Base-by-base conservation (phyloP, 2,113 vertebrate genomes). In the Melierax canorus region DNA sequence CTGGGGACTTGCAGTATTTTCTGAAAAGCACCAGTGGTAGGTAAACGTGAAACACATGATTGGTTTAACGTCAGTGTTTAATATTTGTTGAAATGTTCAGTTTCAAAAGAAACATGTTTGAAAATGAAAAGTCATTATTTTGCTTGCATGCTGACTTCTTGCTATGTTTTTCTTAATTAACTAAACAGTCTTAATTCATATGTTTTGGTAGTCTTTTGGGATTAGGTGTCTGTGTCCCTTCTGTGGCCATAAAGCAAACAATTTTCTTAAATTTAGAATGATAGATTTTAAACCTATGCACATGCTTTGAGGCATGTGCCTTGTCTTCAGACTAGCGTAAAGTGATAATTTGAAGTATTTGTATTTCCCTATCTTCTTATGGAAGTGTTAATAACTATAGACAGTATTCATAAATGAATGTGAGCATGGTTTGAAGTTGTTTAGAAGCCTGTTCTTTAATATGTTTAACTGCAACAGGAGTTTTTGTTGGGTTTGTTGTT, bases 21-120 rank as follows among this genome's bases (percentile, higher is more conserved):
- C 98, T n/a, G 99, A 99, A 93, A 99, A 99, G 87, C 98, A 99
- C 53, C 99, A 99, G 64, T 99, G 99, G 99, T 99, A 98, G 98
- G 99, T 99, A 86, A 88, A 82, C 22, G 12, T 26, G 3, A 85
- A 46, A 56, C 0, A 4, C 3, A 2, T 12, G 1, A 29, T 60
- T 56, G 12, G 2, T 83, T 95, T 83, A n/a, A 71, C 22, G 76
- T 95, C 10, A 38, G 4, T 66, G 22, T 68, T 81, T 34, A 62
- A 20, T 60, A 68, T 46, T 51, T 59, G 10, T 79, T 71, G 36
- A 69, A 84, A 29, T 38, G 15, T 39, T 90, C 9, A 21, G 2
- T 80, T 79, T 51, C 32, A 84, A 72, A 91, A 56, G 64, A 41
- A 91, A 23, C 55, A 7, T 51, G 7, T 63, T 88, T 87, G 56